Evolutionary conservation across 1,140 invertebrate species (phyloP), one percentile per base, ranked within the genome.

Genomic region (Hestina assimilis): DNA sequence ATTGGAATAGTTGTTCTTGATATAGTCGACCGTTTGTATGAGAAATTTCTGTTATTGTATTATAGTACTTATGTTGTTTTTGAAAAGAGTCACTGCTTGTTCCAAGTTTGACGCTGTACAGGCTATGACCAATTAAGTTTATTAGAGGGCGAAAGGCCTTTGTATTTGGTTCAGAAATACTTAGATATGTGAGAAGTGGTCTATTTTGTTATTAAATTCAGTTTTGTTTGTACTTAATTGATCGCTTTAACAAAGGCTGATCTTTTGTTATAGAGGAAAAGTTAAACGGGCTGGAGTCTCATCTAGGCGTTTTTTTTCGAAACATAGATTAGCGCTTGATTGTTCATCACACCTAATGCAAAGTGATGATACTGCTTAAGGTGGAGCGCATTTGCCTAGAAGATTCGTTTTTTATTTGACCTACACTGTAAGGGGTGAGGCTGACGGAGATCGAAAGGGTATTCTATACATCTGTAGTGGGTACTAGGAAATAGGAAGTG

Each of bases 111-210:
- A n/a, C n/a, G 4, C 12, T 35, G 56, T 68, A 54, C 59, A 67
- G 58, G 53, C 59, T 38, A 17, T 64, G 63, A 72, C 64, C 79
- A 79, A 83, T 83, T 79, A 79, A 65, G 59, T 76, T 74, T 79
- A 79, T 80, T 77, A 73, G 64, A 71, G 67, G 62, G 62, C 54
- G 42, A 52, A 52, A 52, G 12, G 35, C 50, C 38, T 52, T 52
- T 52, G 48, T 33, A 17, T 52, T 52, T 52, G 38, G 26, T 20
- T 6, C 24, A 42, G 11, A 38, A 29, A 52, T n/a, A 14, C 21
- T 4, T 51, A 24, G 33, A 40, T 51, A 52, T 5, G 48, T 42
- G 17, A 45, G 23, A 52, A 28, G 15, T 51, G 38, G 50, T 52
- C 38, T 23, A 42, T 42, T 29, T 20, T 40, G 47, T 23, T 52